A percentile compares a stretch with the other conserved stretches of the same genome.
Conservation (phyloP, 1,140 invertebrate species). For the Ips nitidus region DNA sequence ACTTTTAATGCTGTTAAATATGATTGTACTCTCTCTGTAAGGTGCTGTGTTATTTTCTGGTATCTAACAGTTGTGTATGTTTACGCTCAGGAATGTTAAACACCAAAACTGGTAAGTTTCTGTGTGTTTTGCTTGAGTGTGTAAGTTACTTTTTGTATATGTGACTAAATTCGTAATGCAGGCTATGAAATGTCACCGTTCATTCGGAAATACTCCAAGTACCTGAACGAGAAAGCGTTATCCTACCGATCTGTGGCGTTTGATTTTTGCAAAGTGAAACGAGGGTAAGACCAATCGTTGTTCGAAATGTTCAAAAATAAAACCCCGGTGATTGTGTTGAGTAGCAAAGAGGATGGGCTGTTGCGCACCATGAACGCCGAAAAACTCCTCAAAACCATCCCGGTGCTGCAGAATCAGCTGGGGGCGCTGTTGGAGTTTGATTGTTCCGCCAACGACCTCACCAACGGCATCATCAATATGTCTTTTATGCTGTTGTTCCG, state of each 20-base stretch:
- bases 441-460: conserved; percentile 94
- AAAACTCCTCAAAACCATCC: conserved; percentile 95
- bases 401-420: conserved; percentile 92
- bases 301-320: not conserved
- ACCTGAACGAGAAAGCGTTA: conserved; percentile 98
- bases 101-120: conserved; percentile 32
- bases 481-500: conserved; percentile 98
- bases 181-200: conserved; percentile 99
- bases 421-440: conserved; percentile 97
- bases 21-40: too few relatives aligned
- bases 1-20: too few relatives aligned
- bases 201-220: conserved; percentile 97
- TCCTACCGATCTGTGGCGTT: conserved; percentile 98
- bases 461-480: conserved; percentile 98
- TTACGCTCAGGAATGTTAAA: conserved; percentile 33
- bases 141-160: not conserved
- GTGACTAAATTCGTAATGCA: conserved; percentile 52
- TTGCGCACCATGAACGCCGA: conserved; percentile 96
- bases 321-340: conserved; percentile 6
- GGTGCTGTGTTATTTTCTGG: too few relatives aligned
- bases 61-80: conserved; percentile 26
- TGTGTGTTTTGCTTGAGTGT: conserved; percentile 8
- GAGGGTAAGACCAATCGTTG: conserved; percentile 67
- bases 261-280: conserved; percentile 99
- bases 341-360: conserved; percentile 93